Evolutionary conservation across 1,140 invertebrate genomes (phyloP).

Genomic region (Nebria ingens): DNA sequence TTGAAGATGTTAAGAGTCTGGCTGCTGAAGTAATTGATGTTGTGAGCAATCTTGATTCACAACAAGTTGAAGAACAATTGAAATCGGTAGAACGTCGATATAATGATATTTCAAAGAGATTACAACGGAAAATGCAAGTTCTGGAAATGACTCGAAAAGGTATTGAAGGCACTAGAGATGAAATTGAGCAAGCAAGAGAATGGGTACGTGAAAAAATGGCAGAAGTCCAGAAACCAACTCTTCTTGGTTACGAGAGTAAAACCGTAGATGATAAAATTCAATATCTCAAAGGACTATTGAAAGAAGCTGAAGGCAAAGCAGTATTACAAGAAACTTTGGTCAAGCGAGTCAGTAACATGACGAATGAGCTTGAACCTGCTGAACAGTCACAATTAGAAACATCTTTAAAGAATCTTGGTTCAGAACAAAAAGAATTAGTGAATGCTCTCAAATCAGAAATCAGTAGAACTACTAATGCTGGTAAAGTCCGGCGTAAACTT

Average conservation of each 20-base stretch:
- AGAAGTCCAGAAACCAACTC: slow-evolving; percentile 51
- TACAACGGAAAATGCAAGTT: slow-evolving; percentile 71
- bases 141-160: slow-evolving; percentile 70
- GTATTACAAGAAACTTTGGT: slow-evolving; percentile 69
- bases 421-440: slow-evolving; percentile 62
- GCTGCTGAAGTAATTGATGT: slow-evolving; percentile 62
- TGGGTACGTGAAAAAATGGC: slow-evolving; percentile 71
- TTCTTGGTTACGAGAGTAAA: slow-evolving; percentile 63
- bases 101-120: slow-evolving; percentile 70
- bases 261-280: slow-evolving; percentile 61
- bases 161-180: slow-evolving; percentile 60
- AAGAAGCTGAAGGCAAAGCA: slow-evolving; percentile 77
- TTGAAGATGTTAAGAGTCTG: slow-evolving; percentile 55
- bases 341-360: slow-evolving; percentile 71
- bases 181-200: slow-evolving; percentile 62
- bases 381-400: slow-evolving; percentile 63
- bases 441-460: slow-evolving; percentile 62
- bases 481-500: slow-evolving; percentile 60
- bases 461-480: slow-evolving; percentile 51
- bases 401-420: slow-evolving; percentile 49
- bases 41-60: slow-evolving; percentile 75
- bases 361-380: slow-evolving; percentile 70
- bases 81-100: slow-evolving; percentile 73
- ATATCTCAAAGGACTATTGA: slow-evolving; percentile 58
- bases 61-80: slow-evolving; percentile 83